Base-by-base conservation (phyloP, 2,797 vertebrate genomes). In the Danio kyathit region DNA sequence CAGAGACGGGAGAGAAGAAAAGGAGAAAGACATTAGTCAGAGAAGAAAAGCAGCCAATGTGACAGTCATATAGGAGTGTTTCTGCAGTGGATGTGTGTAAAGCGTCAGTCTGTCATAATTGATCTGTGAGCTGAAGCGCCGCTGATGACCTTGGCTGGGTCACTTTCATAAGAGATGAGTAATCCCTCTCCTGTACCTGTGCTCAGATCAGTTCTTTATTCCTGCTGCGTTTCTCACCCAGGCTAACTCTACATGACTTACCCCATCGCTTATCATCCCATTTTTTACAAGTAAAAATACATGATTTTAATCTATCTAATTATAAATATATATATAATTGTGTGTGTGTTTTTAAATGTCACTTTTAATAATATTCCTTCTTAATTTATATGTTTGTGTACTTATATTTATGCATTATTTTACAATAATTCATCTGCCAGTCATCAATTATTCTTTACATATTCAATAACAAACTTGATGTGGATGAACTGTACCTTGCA, bases 401-500 rank as follows among this genome's bases (percentile, higher is more conserved):
- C 29, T 29, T 29, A 29, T 29, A 29, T 29, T 29, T 29, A 29
- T 29, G 29, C 29, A 29, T 29, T 29, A 29, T 29, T 29, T 29
- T 29, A 1, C 29, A 29, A 29, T 29, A 29, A 29, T 29, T 29
- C 29, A 29, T 29, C 29, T 29, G 29, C 29, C 29, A 29, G 29
- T 29, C 29, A 29, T 29, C 3, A 29, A 1, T 29, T 29, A 29
- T 29, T 29, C 1, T 29, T 29, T 29, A n/a, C 3, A 29, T 29
- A 29, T 29, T 29, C 29, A 29, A 29, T 1, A 29, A 29, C 29
- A 29, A 29, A 29, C 1, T 29, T 29, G 29, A 29, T 48, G 46
- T 48, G 46, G 7, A 12, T 12, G 46, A 12, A 29, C 7, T 48
- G 46, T 90, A 96, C 96, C 95, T 96, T 96, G 92, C 96, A 96